Evolutionary conservation across 2,888 invertebrate species (phyloP).

Genomic region (Ophion slaviceki): DNA sequence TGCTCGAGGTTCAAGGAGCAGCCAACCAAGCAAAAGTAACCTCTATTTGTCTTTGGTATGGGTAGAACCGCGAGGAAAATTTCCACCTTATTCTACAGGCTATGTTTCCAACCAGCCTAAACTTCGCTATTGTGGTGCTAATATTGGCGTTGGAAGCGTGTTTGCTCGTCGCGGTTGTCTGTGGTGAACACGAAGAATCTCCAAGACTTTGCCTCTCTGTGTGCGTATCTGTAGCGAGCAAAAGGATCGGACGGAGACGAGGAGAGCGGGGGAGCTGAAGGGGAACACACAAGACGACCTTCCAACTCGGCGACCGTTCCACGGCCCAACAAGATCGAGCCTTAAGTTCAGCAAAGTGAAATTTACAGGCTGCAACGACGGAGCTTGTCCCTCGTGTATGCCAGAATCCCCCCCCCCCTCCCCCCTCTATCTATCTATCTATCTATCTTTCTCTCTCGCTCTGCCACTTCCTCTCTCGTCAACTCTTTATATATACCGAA

Average conservation of each 20-base stretch:
- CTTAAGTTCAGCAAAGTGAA: slow-evolving; percentile 80
- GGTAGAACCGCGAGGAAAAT: slow-evolving; percentile 14
- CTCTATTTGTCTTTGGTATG: slow-evolving; percentile 5
- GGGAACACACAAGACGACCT: slow-evolving; percentile 51
- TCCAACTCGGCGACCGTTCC: slow-evolving; percentile 39
- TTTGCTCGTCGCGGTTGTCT: slow-evolving; percentile 63
- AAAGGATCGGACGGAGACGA: not conserved
- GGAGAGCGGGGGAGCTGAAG: not conserved
- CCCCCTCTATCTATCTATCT: slow-evolving; percentile 50
- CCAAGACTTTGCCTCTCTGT: slow-evolving; percentile 18
- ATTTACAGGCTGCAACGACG: slow-evolving; percentile 77
- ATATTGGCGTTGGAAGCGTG: slow-evolving; percentile 76
- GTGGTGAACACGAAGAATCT: slow-evolving; percentile 34
- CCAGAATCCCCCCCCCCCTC: slow-evolving; percentile 47
- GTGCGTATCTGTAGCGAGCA: not conserved
- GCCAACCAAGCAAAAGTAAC: slow-evolving; percentile 37
- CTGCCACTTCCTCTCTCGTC: not conserved
- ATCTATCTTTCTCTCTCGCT: slow-evolving; percentile 48
- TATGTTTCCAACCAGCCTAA: slow-evolving; percentile 33
- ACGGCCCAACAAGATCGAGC: slow-evolving; percentile 68
- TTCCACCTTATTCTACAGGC: slow-evolving; percentile 22
- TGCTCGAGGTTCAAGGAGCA: slow-evolving; percentile 21
- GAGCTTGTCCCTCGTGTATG: slow-evolving; percentile 60
- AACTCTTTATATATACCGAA: slow-evolving; percentile 18
- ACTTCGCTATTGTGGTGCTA: slow-evolving; percentile 68